Percentiles rank a stretch among this genome's conserved stretches.
Conservation (phyloP, 2,888 invertebrate genomes). For the Holacanthella duospinosa region DNA sequence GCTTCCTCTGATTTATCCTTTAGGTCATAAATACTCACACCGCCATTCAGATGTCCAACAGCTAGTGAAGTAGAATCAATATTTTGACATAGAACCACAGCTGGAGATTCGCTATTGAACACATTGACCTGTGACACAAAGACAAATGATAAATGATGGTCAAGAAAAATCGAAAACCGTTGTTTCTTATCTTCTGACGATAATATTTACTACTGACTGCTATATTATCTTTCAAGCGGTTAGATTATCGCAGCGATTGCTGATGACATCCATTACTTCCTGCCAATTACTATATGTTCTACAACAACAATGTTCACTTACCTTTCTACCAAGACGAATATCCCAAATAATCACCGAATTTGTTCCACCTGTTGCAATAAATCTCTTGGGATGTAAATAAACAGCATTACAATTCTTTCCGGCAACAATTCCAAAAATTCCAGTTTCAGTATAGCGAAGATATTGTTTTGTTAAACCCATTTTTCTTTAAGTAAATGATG, state of each 20-base stretch:
- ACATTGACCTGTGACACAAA: conserved; percentile 53
- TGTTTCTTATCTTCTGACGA: background rate
- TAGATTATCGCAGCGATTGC: too few relatives aligned
- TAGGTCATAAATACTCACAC: conserved; percentile 70
- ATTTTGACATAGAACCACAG: conserved; percentile 49
- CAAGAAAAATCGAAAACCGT: background rate
- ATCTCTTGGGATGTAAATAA: conserved; percentile 72
- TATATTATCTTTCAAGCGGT: too few relatives aligned
- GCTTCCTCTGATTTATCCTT: conserved; percentile 40
- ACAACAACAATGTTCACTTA: too few relatives aligned
- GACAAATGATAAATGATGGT: background rate
- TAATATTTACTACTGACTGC: background rate
- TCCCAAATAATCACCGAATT: conserved; percentile 94
- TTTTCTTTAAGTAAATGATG: conserved; percentile 26
- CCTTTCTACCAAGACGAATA: conserved; percentile 70
- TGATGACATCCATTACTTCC: too few relatives aligned
- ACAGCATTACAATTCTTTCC: conserved; percentile 66
- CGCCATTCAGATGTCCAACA: conserved; percentile 84
- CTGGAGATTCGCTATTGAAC: conserved; percentile 66
- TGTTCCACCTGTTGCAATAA: conserved; percentile 80
- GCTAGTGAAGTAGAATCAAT: conserved; percentile 59
- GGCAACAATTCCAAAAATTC: conserved; percentile 78
- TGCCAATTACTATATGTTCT: too few relatives aligned
- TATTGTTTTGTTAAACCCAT: conserved; percentile 93
- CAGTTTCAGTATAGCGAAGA: conserved; percentile 70